phyloP scores from a whole-genome alignment of 1,140 invertebrate genomes.

The Bombus confusus region DNA sequence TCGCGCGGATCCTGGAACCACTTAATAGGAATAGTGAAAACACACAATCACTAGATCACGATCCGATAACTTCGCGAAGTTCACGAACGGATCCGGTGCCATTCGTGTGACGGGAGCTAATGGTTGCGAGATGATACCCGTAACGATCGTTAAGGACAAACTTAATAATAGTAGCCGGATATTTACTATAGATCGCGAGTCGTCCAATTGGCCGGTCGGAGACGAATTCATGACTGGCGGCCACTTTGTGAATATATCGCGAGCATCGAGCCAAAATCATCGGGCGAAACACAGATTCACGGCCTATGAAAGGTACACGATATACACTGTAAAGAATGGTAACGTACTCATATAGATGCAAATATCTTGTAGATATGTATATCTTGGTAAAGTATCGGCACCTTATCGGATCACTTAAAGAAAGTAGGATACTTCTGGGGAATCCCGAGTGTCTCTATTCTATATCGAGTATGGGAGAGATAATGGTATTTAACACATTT shows the following conservation, averaged over 20 bases:
- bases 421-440: not conserved
- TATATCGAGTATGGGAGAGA: not conserved
- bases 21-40: slow-evolving; percentile 31
- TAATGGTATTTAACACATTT: not conserved
- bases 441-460: not conserved
- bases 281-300: not conserved
- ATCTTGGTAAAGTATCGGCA: not conserved
- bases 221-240: slow-evolving; percentile 52
- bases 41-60: slow-evolving; percentile 16
- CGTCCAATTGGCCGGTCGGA: slow-evolving; percentile 40
- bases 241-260: slow-evolving; percentile 46
- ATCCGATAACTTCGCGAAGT: slow-evolving; percentile 31
- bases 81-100: slow-evolving; percentile 33
- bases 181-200: slow-evolving; percentile 40
- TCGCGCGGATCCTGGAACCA: not conserved
- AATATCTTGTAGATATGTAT: not conserved
- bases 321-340: not conserved
- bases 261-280: slow-evolving; percentile 32
- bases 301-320: not conserved
- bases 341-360: not conserved
- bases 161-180: slow-evolving; percentile 72
- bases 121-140: slow-evolving; percentile 51
- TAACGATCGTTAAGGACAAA: slow-evolving; percentile 71
- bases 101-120: slow-evolving; percentile 48
- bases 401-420: not conserved